A percentile compares a stretch with the other conserved stretches of the same genome.
These are phyloP conservation scores for Echiichthys vipera DNA, from an alignment of 2,797 vertebrate species.

Conservation along the genomic window DNA sequence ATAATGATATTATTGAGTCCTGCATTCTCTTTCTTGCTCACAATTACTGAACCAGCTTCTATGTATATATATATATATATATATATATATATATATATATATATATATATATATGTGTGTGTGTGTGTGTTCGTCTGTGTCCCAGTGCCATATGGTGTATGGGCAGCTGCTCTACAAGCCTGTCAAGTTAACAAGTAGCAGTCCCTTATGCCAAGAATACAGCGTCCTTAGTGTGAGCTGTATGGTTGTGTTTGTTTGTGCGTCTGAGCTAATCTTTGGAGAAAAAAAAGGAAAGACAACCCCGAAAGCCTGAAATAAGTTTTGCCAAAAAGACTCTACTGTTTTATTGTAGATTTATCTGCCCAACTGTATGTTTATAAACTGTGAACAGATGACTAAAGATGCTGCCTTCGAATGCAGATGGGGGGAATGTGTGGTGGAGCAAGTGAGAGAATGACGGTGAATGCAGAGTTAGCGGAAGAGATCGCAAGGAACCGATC, in stretches of 20 bases:
- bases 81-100: too few relatives aligned
- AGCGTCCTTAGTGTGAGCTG: slow-evolving; percentile 17
- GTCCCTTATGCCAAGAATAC: slow-evolving; percentile 29
- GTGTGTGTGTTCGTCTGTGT: slow-evolving; percentile 30
- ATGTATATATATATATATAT: not conserved
- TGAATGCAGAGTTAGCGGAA: too few relatives aligned
- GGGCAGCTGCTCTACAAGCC: slow-evolving; percentile 42
- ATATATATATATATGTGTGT: too few relatives aligned
- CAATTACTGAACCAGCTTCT: slow-evolving; percentile 28
- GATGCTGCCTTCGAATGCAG: too few relatives aligned
- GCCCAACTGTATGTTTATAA: not conserved
- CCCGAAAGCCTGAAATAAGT: not conserved
- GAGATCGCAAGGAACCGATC: too few relatives aligned
- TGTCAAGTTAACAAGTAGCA: slow-evolving; percentile 58
- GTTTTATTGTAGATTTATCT: too few relatives aligned
- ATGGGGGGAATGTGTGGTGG: too few relatives aligned
- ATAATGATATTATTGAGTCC: slow-evolving; percentile 40
- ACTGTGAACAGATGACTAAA: too few relatives aligned
- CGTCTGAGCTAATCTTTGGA: not conserved
- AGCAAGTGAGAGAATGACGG: too few relatives aligned
- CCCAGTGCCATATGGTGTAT: slow-evolving; percentile 40
- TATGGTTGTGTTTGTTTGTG: slow-evolving; percentile 4
- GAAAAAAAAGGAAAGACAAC: not conserved
- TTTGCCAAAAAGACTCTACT: not conserved
- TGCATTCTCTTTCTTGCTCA: slow-evolving; percentile 18